Percentiles rank a stretch among this genome's conserved stretches.
phyloP scores from a whole-genome alignment of 1,140 invertebrate genomes.

The Drosophila teissieri region DNA sequence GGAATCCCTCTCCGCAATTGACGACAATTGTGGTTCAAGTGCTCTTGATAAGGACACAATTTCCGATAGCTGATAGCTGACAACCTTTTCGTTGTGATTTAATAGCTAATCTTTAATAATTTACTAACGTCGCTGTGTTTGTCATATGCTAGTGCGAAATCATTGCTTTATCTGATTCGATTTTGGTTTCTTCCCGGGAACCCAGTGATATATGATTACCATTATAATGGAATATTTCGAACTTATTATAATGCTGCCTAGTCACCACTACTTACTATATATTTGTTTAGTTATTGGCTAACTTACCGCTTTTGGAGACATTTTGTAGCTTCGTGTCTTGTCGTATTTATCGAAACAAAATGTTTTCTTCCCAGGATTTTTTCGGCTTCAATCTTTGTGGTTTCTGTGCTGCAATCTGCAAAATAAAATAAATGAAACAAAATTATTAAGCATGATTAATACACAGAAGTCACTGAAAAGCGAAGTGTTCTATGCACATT shows the following conservation, averaged over 20 bases:
- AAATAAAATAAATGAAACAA: neutral
- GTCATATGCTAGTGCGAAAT: no score
- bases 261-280: neutral
- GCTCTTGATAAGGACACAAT: conserved; percentile 23
- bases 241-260: neutral
- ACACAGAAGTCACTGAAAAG: neutral
- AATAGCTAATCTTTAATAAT: conserved; percentile 24
- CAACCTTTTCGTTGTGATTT: conserved; percentile 9
- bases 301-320: conserved; percentile 83
- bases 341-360: conserved; percentile 35
- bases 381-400: conserved; percentile 27
- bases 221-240: conserved; percentile 12
- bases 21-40: conserved; percentile 38
- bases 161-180: neutral
- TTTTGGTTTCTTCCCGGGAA: neutral
- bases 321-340: conserved; percentile 69
- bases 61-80: conserved; percentile 8
- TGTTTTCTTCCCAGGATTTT: conserved; percentile 38
- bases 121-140: conserved; percentile 10
- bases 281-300: neutral
- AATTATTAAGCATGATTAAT: no score
- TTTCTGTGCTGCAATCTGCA: conserved; percentile 37
- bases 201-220: conserved; percentile 8
- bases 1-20: conserved; percentile 19
- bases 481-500: no score